Evolutionary conservation across 2,888 invertebrate species (phyloP).

Genomic region (Eupithecia subfuscata): DNA sequence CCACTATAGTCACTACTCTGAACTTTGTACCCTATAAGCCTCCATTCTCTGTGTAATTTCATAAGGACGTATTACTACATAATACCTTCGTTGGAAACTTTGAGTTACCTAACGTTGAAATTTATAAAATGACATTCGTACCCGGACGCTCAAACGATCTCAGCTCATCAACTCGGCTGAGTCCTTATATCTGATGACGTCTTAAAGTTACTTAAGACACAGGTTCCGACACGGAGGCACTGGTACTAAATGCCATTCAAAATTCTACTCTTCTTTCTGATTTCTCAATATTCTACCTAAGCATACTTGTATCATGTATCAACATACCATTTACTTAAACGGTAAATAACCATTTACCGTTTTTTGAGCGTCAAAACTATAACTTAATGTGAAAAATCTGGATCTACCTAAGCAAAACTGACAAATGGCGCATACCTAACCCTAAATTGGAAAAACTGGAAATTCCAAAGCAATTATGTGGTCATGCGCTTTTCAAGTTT

Average conservation of each 20-base stretch:
- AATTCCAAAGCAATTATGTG: constrained; percentile 11
- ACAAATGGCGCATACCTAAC: constrained; percentile 2
- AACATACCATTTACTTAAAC: too few relatives aligned
- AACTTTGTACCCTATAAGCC: constrained; percentile 5
- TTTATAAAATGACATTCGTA: not conserved
- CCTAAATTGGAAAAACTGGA: constrained; percentile 14
- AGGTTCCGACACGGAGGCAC: not conserved
- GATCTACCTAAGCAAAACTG: not conserved
- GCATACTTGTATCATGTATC: not conserved
- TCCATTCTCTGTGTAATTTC: not conserved
- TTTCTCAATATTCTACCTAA: not conserved
- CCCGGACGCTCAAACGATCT: not conserved
- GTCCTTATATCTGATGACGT: not conserved
- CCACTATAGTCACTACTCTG: not conserved
- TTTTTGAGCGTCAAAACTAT: too few relatives aligned
- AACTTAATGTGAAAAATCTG: not conserved
- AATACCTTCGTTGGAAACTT: not conserved
- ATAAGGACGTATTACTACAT: not conserved
- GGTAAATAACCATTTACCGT: not conserved
- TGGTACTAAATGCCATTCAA: not conserved
- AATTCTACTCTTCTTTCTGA: not conserved
- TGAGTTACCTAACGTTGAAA: not conserved
- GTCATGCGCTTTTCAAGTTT: constrained; percentile 15
- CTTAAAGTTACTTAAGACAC: too few relatives aligned
- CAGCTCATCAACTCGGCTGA: not conserved